A percentile compares a stretch with the other conserved stretches of the same genome.
Conservation (phyloP, 2,113 vertebrate genomes). For the Entelurus aequoreus region DNA sequence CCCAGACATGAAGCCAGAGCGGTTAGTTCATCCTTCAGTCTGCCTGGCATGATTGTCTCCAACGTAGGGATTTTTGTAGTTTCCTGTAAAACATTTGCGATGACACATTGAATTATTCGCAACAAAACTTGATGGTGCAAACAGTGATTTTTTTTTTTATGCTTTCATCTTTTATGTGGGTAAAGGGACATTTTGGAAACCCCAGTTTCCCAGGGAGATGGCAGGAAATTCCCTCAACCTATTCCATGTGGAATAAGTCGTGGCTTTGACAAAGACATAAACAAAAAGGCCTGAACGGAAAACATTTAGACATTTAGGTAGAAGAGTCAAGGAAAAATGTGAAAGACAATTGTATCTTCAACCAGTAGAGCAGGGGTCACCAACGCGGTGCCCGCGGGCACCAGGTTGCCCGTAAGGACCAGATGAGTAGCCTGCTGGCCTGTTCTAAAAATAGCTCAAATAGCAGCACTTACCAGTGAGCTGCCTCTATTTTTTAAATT, state of each 20-base stretch:
- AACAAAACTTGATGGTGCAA: slow-evolving; percentile 7
- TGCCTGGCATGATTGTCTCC: not conserved
- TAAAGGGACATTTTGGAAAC: slow-evolving; percentile 29
- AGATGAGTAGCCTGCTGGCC: no score
- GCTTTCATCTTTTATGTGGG: slow-evolving; percentile 30
- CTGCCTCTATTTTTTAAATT: no score
- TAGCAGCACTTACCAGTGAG: no score
- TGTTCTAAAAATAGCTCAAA: no score
- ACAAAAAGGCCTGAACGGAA: slow-evolving; percentile 4
- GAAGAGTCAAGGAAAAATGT: not conserved
- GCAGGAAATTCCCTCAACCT: slow-evolving; percentile 28
- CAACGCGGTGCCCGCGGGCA: no score
- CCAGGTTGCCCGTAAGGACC: no score
- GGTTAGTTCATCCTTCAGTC: slow-evolving; percentile 37
- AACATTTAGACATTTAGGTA: not conserved
- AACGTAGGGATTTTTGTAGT: slow-evolving; percentile 6
- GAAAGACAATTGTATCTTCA: not conserved
- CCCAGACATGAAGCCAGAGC: slow-evolving; percentile 53
- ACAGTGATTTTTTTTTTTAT: not conserved
- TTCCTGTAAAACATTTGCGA: slow-evolving; percentile 8
- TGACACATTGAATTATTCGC: slow-evolving; percentile 25
- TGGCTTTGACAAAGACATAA: no score
- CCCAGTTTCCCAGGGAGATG: slow-evolving; percentile 20
- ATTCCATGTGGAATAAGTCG: not conserved
- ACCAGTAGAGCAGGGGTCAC: not conserved